Conservation (phyloP, 2,113 vertebrate genomes). For the Pedionomus torquatus region DNA sequence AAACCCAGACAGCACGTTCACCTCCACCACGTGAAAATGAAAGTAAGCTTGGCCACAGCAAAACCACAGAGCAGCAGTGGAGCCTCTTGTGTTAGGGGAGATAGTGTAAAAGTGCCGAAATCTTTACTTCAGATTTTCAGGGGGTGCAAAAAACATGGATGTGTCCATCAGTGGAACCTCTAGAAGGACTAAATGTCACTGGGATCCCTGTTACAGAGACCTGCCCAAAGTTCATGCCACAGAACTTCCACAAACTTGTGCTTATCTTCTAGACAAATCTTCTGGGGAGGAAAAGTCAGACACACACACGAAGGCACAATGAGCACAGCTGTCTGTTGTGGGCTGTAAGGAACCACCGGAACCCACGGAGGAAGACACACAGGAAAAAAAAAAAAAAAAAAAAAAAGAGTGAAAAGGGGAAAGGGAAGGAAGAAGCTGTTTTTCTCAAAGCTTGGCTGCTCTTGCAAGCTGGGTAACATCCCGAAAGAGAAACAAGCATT, state of each 20-base stretch:
- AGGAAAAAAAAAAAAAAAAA: neutral
- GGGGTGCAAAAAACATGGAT: neutral
- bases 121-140: neutral
- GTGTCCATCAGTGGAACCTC: neutral
- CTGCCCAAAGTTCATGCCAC: neutral
- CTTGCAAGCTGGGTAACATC: neutral
- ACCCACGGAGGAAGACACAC: neutral
- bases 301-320: neutral
- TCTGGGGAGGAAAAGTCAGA: neutral
- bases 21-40: neutral
- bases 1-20: neutral
- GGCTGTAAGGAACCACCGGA: slow-evolving; percentile 15
- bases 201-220: neutral
- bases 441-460: slow-evolving; percentile 30
- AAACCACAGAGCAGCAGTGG: neutral
- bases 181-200: neutral
- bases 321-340: slow-evolving; percentile 46
- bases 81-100: neutral
- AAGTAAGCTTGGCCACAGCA: neutral
- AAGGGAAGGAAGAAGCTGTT: neutral
- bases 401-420: neutral
- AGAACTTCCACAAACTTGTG: slow-evolving; percentile 11
- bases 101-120: neutral
- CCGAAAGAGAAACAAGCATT: neutral
- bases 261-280: slow-evolving; percentile 38